Evolutionary conservation across 2,113 vertebrate genomes (phyloP), one percentile per base, ranked within the genome.

Genomic region (Condylura cristata): DNA sequence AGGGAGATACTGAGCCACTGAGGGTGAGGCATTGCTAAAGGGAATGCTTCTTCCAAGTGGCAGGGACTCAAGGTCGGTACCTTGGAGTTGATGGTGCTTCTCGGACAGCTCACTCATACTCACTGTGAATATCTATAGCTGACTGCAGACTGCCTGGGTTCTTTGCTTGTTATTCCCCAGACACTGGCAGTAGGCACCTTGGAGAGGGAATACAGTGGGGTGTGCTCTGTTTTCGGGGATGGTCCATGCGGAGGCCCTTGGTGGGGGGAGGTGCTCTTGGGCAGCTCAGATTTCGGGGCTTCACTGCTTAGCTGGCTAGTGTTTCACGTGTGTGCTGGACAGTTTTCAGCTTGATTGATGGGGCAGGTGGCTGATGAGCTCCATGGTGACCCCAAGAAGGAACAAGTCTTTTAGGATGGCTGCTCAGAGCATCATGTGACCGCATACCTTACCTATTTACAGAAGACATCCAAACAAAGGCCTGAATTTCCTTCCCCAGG

Each of bases 311-410:
- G 34, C 51, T 61, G 0, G 3, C 24, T 63, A 4, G 34, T 46
- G 66, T 44, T 74, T 80, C 79, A 80, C 32, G 39, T 7, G 46
- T 0, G 20, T 63, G 91, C 39, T 90, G 39, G 26, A 34, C 82
- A 63, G 44, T 87, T 39, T 80, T 75, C 46, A 72, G 71, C 48
- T 53, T 94, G 95, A 96, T 90, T 91, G 87, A 95, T 87, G 81
- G 79, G 79, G 53, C 93, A 91, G 92, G 90, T 96, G 89, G 72
- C 41, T 28, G 63, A 22, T 71, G 53, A 65, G 39, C 66, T 72
- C 91, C 75, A 51, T 0, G 0, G 66, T 91, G 93, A 89, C 96
- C 92, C 76, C 71, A 24, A 75, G 92, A 81, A 94, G 95, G 51
- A 93, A 89, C 58, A 82, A 79, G n/a, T 63, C 53, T 94, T 86